A percentile compares a stretch with the other conserved stretches of the same genome.
phyloP scores from a whole-genome alignment of 2,888 invertebrate species.

The Xanthia togata region DNA sequence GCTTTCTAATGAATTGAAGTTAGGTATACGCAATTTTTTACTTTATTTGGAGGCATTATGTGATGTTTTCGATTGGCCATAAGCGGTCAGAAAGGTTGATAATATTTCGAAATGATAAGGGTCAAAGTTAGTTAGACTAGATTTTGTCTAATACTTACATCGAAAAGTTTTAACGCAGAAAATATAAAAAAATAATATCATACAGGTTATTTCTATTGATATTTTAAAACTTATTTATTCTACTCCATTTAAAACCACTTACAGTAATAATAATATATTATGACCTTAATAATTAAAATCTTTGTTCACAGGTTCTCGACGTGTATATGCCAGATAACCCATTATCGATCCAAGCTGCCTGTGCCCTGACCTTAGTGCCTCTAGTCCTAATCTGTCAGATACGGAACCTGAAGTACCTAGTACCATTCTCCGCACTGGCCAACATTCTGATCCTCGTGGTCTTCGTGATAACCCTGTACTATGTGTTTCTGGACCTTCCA shows the following conservation, averaged over 20 bases:
- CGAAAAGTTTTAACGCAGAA: no score
- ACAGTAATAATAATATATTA: no score
- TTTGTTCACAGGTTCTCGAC: constrained; percentile 86
- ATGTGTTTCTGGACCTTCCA: constrained; percentile 92
- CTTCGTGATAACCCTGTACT: constrained; percentile 95
- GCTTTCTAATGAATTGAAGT: not conserved
- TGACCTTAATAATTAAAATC: no score
- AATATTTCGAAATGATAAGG: constrained; percentile 1
- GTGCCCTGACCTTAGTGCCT: constrained; percentile 92
- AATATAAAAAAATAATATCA: no score
- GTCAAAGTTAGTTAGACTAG: not conserved
- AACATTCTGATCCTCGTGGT: constrained; percentile 95
- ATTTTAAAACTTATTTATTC: not conserved
- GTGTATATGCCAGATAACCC: constrained; percentile 82
- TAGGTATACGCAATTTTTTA: not conserved
- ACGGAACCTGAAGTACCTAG: constrained; percentile 94
- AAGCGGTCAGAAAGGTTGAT: no score
- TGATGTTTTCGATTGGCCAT: not conserved
- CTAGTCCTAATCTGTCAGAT: constrained; percentile 93
- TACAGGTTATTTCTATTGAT: no score
- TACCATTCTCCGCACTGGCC: constrained; percentile 97
- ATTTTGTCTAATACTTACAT: not conserved
- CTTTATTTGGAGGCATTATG: not conserved
- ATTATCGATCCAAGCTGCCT: constrained; percentile 91
- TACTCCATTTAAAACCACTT: not conserved